A percentile compares a stretch with the other conserved stretches of the same genome.
Evolutionary conservation across 2,113 vertebrate genomes (phyloP).

Genomic region (Oncorhynchus tshawytscha): DNA sequence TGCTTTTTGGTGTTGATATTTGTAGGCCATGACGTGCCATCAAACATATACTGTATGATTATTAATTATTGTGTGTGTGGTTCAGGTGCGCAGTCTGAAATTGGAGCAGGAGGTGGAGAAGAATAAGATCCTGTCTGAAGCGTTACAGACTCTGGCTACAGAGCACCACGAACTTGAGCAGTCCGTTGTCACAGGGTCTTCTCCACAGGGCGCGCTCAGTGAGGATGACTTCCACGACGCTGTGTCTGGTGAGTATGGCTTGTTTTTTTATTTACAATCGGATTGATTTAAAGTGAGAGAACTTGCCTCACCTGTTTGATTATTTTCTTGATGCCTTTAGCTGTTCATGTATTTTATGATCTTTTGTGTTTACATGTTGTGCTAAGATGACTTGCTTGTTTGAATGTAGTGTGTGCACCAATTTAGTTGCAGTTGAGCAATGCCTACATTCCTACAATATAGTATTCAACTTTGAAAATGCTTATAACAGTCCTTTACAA

Average conservation of each 20-base stretch:
- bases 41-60: neutral
- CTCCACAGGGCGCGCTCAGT: conserved; percentile 81
- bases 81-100: conserved; percentile 90
- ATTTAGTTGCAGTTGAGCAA: too few species aligned
- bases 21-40: neutral
- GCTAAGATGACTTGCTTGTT: neutral
- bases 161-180: conserved; percentile 97
- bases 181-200: conserved; percentile 88
- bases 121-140: conserved; percentile 95
- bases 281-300: conserved; percentile 5
- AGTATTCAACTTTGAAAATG: too few species aligned
- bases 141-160: conserved; percentile 90
- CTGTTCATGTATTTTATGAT: neutral
- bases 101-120: conserved; percentile 95
- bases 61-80: conserved; percentile 30
- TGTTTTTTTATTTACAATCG: conserved; percentile 17
- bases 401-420: too few species aligned
- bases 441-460: too few species aligned
- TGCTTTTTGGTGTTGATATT: neutral
- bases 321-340: neutral
- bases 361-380: neutral
- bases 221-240: conserved; percentile 97
- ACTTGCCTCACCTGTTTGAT: neutral
- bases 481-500: neutral
- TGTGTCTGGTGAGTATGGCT: conserved; percentile 84